phyloP scores from a whole-genome alignment of 2,888 invertebrate genomes.

The Himalopsyche japonica region DNA sequence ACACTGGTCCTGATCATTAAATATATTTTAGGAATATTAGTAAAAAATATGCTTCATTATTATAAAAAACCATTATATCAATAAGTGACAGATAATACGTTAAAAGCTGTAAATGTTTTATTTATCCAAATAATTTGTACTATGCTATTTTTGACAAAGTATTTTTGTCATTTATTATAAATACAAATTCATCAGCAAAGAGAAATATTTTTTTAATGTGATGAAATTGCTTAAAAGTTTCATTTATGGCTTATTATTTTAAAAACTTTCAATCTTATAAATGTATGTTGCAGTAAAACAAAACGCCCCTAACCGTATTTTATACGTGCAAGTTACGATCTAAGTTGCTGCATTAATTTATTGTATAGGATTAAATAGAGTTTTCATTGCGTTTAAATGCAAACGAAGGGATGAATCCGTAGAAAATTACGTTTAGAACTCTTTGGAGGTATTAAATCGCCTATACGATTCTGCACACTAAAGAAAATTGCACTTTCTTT shows the following conservation, averaged over 20 bases:
- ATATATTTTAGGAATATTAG: too few species aligned
- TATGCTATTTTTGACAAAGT: too few species aligned
- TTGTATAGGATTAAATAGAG: background rate
- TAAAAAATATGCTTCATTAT: too few species aligned
- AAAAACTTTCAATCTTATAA: background rate
- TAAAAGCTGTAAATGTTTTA: too few species aligned
- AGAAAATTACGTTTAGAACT: background rate
- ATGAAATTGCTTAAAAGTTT: too few species aligned
- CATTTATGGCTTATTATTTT: background rate
- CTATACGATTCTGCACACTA: slow-evolving; percentile 32
- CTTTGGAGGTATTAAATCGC: slow-evolving; percentile 28
- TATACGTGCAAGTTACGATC: background rate
- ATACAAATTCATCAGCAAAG: too few species aligned
- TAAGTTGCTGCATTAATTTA: background rate
- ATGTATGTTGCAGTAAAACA: background rate
- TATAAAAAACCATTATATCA: too few species aligned
- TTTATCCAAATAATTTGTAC: too few species aligned
- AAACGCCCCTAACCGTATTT: background rate
- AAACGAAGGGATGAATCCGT: background rate
- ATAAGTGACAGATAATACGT: too few species aligned
- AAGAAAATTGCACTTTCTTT: slow-evolving; percentile 28
- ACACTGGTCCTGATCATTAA: too few species aligned
- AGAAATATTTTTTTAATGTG: too few species aligned
- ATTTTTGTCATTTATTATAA: too few species aligned
- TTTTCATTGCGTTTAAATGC: background rate